Conservation (phyloP, 2,113 vertebrate genomes). For the Sinocyclocheilus anshuiensis region DNA sequence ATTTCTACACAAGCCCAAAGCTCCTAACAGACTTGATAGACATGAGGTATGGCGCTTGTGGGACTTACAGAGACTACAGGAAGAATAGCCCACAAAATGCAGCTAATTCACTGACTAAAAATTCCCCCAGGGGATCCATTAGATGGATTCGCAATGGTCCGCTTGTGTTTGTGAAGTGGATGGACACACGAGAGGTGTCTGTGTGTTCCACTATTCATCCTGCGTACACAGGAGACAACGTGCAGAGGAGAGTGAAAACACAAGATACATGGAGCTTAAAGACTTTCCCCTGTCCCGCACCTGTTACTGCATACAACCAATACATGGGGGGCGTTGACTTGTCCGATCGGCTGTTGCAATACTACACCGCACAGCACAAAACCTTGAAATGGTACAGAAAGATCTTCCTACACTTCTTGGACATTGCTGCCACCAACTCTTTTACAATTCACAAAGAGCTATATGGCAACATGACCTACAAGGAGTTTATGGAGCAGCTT, state of each 20-base stretch:
- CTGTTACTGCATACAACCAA: conserved; percentile 34
- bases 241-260: conserved; percentile 42
- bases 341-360: conserved; percentile 44
- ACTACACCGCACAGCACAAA: conserved; percentile 33
- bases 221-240: conserved; percentile 6
- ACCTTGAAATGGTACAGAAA: conserved; percentile 41
- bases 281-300: conserved; percentile 22
- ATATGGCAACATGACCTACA: not conserved
- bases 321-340: conserved; percentile 46
- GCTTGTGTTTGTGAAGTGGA: conserved; percentile 57
- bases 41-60: conserved; percentile 27
- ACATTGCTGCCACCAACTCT: conserved; percentile 41
- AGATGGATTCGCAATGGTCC: conserved; percentile 48
- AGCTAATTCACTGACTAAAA: not conserved
- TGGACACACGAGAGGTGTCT: conserved; percentile 50
- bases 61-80: conserved; percentile 29
- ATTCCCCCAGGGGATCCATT: conserved; percentile 8
- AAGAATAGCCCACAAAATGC: conserved; percentile 7
- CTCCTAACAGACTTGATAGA: conserved; percentile 35
- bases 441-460: conserved; percentile 29
- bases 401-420: conserved; percentile 44
- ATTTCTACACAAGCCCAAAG: conserved; percentile 49
- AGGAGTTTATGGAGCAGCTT: conserved; percentile 40
- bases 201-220: conserved; percentile 49
- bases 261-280: conserved; percentile 2